Evolutionary conservation across 2,888 invertebrate genomes (phyloP).

Genomic region (Leistus spinibarbis): DNA sequence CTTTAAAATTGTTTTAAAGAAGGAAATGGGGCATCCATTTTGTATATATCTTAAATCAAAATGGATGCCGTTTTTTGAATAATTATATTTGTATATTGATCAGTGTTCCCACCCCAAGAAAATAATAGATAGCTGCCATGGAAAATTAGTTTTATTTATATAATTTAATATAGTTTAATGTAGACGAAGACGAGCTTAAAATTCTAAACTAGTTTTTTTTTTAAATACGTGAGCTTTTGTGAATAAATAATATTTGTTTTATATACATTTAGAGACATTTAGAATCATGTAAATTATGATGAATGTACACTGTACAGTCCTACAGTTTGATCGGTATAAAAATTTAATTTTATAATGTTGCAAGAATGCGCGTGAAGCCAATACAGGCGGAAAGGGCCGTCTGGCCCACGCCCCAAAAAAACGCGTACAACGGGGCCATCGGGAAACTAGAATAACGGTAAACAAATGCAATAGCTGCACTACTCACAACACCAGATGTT

Average conservation of each 20-base stretch:
- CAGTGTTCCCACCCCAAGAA: background rate
- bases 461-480: slow-evolving; percentile 92
- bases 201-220: background rate
- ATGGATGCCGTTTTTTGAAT: too few relatives aligned
- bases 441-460: slow-evolving; percentile 87
- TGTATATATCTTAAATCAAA: too few relatives aligned
- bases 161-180: background rate
- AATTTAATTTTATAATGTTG: slow-evolving; percentile 71
- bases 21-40: too few relatives aligned
- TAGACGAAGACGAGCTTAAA: background rate
- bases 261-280: background rate
- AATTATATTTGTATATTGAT: too few relatives aligned
- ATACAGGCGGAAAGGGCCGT: slow-evolving; percentile 87
- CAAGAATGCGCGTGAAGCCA: slow-evolving; percentile 91
- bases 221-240: background rate
- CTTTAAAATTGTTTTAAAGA: background rate
- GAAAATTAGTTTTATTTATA: too few relatives aligned
- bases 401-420: slow-evolving; percentile 95
- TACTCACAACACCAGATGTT: slow-evolving; percentile 85
- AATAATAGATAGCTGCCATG: too few relatives aligned
- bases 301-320: background rate
- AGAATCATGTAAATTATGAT: background rate
- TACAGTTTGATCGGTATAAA: slow-evolving; percentile 13
- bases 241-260: background rate
- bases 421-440: slow-evolving; percentile 90